Evolutionary conservation across 2,888 invertebrate genomes (phyloP).

Genomic region (Fissipunctia ypsillon): DNA sequence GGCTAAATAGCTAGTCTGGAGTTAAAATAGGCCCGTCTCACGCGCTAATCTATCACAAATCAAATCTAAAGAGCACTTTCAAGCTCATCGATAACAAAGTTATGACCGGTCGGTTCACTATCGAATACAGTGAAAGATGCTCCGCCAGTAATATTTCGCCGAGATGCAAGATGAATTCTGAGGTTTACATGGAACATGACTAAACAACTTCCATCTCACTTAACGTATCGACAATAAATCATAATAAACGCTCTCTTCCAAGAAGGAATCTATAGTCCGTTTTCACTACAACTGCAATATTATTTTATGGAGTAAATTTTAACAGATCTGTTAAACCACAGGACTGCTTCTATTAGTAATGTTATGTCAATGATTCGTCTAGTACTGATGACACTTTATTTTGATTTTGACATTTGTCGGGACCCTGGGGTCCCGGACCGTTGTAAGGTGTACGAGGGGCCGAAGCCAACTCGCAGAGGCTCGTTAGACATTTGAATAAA

Average conservation of each 20-base stretch:
- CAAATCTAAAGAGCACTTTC: too few relatives aligned
- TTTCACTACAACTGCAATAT: neutral
- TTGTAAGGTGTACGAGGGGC: too few relatives aligned
- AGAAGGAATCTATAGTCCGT: neutral
- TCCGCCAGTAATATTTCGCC: neutral
- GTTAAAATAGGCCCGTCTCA: too few relatives aligned
- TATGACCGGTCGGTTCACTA: neutral
- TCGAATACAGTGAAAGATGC: neutral
- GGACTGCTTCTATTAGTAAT: neutral
- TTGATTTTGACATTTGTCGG: too few relatives aligned
- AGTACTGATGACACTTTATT: neutral
- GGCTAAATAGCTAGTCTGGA: too few relatives aligned
- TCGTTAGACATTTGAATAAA: too few relatives aligned
- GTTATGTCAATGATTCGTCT: neutral
- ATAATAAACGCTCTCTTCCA: neutral
- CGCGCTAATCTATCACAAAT: too few relatives aligned
- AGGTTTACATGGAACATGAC: neutral
- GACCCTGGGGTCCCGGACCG: too few relatives aligned
- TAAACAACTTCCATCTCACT: slow-evolving; percentile 14
- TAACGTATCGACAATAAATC: slow-evolving; percentile 13
- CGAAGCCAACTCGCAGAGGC: too few relatives aligned
- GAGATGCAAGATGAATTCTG: neutral
- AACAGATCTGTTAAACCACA: neutral
- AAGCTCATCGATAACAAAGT: too few relatives aligned
- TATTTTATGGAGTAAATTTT: neutral